A percentile compares a stretch with the other conserved stretches of the same genome.
phyloP scores from a whole-genome alignment of 2,888 invertebrate species.

The Drosophila fungiperda region DNA sequence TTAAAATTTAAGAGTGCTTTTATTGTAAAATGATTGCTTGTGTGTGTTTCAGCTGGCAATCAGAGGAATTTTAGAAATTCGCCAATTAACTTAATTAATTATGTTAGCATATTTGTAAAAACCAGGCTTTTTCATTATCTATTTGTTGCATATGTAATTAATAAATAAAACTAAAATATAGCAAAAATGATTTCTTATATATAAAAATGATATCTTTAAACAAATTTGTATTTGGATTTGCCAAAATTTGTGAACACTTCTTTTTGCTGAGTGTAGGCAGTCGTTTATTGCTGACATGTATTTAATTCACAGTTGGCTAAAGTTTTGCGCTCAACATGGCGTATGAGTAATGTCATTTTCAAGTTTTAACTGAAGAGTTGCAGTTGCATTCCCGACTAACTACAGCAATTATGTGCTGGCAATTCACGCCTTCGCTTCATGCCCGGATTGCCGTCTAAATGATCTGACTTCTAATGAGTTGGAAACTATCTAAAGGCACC shows the following conservation, averaged over 20 bases:
- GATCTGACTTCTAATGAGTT: constrained; percentile 63
- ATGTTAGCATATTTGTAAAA: background rate
- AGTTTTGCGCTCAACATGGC: constrained; percentile 39
- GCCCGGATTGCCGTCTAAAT: constrained; percentile 24
- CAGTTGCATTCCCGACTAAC: constrained; percentile 36
- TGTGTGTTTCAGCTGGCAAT: no score
- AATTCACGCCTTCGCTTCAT: constrained; percentile 22
- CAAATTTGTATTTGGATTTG: background rate
- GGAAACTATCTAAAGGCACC: constrained; percentile 49
- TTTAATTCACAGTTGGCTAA: constrained; percentile 15
- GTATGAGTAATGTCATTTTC: constrained; percentile 54
- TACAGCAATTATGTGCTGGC: constrained; percentile 48
- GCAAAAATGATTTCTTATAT: background rate
- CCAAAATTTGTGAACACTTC: background rate
- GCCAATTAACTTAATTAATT: background rate
- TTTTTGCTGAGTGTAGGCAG: background rate
- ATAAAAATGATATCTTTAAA: background rate
- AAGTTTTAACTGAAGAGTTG: constrained; percentile 41
- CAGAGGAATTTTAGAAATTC: background rate
- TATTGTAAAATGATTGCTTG: no score
- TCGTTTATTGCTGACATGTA: background rate
- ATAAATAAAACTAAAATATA: background rate
- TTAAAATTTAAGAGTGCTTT: background rate
- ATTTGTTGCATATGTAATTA: background rate
- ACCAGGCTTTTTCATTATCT: background rate